Base-by-base conservation (phyloP, 2,113 vertebrate genomes). In the Dromiciops gliroides region DNA sequence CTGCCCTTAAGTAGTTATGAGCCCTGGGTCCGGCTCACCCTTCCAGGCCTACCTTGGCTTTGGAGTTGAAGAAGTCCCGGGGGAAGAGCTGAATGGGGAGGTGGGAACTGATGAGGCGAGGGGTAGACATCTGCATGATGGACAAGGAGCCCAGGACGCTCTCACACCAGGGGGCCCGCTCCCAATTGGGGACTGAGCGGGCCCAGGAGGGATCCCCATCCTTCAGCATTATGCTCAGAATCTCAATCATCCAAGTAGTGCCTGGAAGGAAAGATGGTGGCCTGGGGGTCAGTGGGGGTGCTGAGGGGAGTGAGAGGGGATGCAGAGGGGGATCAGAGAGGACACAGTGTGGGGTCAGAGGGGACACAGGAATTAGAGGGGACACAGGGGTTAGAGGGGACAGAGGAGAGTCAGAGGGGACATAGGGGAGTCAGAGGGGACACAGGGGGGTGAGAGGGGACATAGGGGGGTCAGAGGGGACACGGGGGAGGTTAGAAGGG, bases 161-260 rank as follows among this genome's bases (percentile, higher is more conserved):
- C 96, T 99, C 99, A 3, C 99, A 98, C 99, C 99, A 99, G 8
- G 99, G 99, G 0, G 98, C 98, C n/a, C 99, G 97, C 28, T 99
- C 98, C 99, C 99, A 99, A 98, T 99, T 99, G 31, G 99, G 99
- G 48, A 99, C 98, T 0, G 98, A 99, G 2, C 96, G 98, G 0
- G 99, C 97, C 48, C 98, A 98, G 0, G 98, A 98, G 53, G 99
- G 97, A 50, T 99, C 99, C 14, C 99, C 99, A 0, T 99, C 98
- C 95, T 98, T 99, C 3, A 99, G 96, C 94, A 99, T 97, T 90
- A 99, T 95, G 0, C 99, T 98, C 89, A 99, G 94, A 94, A 99
- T 99, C 97, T 99, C 99, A n/a, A 99, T 99, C 99, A 99, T 99
- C 99, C 99, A 99, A 89, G 98, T 97, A 37, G 99, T 99, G n/a